phyloP scores from a whole-genome alignment of 2,797 vertebrate species.

The Chromis chromis region DNA sequence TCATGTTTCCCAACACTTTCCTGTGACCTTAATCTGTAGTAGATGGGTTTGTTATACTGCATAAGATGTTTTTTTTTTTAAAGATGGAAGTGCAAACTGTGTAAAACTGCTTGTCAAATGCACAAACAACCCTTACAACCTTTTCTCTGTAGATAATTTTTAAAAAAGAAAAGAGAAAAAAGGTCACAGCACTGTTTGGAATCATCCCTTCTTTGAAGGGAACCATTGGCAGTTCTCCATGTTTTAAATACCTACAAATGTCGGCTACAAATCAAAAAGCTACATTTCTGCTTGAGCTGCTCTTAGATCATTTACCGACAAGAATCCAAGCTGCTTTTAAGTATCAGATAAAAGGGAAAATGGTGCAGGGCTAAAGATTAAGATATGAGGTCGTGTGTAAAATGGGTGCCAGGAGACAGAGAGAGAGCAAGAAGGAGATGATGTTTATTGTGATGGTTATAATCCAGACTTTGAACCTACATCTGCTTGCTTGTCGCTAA shows the following conservation, averaged over 20 bases:
- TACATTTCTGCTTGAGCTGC: conserved; percentile 15
- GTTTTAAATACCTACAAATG: conserved; percentile 44
- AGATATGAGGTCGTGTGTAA: conserved; percentile 31
- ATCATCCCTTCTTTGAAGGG: neutral
- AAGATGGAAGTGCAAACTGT: no score
- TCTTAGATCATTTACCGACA: conserved; percentile 26
- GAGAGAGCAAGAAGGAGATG: neutral
- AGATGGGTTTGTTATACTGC: no score
- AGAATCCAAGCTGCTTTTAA: conserved; percentile 14
- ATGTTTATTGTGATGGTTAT: conserved; percentile 7
- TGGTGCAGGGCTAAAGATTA: neutral
- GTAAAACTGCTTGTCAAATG: no score
- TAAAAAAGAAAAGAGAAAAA: no score
- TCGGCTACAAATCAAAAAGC: conserved; percentile 23
- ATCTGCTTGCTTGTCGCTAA: conserved; percentile 13
- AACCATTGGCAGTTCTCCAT: conserved; percentile 20
- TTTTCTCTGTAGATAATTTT: no score
- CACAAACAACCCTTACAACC: no score
- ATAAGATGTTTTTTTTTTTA: no score
- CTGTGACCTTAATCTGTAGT: no score
- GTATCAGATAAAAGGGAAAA: conserved; percentile 33
- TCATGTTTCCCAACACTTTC: no score
- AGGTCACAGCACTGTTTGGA: neutral
- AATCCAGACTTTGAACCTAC: conserved; percentile 7
- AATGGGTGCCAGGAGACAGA: neutral